Percentiles rank a stretch among this genome's conserved stretches.
Evolutionary conservation across 2,797 vertebrate genomes (phyloP).

Genomic region (Hylomyscus alleni): DNA sequence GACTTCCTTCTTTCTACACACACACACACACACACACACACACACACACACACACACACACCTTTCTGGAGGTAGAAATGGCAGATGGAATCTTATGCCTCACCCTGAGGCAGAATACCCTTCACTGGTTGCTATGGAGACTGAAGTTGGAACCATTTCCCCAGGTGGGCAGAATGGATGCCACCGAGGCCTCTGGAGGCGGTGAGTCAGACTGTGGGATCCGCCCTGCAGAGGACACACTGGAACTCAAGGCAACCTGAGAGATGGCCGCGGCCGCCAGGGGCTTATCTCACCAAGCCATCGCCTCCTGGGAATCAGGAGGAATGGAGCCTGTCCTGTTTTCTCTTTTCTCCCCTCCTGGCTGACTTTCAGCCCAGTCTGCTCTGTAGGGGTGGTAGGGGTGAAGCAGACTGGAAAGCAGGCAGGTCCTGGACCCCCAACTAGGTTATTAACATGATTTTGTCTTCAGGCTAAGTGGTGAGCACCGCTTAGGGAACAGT

Average conservation of each 20-base stretch:
- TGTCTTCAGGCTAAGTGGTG: not conserved
- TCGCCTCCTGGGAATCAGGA: constrained; percentile 13
- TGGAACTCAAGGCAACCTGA: constrained; percentile 66
- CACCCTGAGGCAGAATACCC: not conserved
- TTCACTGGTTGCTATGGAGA: not conserved
- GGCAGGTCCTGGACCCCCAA: not conserved
- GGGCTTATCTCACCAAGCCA: constrained; percentile 7
- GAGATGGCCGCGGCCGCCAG: constrained; percentile 33
- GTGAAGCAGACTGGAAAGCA: not conserved
- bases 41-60: too few species aligned
- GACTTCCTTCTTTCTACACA: too few species aligned
- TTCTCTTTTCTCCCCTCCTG: constrained; percentile 13
- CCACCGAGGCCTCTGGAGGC: constrained; percentile 49
- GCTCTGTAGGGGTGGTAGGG: not conserved
- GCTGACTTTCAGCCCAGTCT: not conserved
- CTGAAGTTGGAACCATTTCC: constrained; percentile 49
- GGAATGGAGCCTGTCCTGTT: constrained; percentile 29
- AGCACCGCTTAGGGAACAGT: not conserved
- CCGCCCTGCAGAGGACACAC: not conserved
- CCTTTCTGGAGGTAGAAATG: not conserved
- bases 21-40: too few species aligned
- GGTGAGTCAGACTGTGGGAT: not conserved
- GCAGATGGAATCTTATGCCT: constrained; percentile 69
- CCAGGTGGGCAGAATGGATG: constrained; percentile 43
- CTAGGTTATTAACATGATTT: not conserved